Evolutionary conservation across 2,888 invertebrate species (phyloP).

Genomic region (Chrysolina oricalcia): DNA sequence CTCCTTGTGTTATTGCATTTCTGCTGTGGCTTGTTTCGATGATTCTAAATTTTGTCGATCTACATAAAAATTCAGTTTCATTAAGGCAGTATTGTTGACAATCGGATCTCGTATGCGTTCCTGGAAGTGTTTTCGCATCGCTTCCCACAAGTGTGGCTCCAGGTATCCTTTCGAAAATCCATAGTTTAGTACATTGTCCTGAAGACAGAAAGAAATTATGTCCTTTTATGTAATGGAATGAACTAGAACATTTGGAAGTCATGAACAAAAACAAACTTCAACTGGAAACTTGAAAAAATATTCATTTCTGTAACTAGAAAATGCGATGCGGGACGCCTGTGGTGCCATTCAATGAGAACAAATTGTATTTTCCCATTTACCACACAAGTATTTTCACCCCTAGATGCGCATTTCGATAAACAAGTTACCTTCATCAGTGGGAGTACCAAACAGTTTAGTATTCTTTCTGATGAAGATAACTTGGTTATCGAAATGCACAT

Average conservation of each 20-base stretch:
- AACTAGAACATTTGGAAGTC: neutral
- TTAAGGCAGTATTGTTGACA: conserved; percentile 80
- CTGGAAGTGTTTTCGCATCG: conserved; percentile 76
- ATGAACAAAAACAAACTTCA: no score
- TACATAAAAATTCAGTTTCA: conserved; percentile 74
- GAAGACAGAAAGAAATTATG: conserved; percentile 33
- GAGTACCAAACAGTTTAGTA: no score
- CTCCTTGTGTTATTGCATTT: conserved; percentile 70
- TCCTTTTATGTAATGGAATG: conserved; percentile 16
- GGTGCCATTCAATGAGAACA: no score
- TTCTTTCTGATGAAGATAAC: no score
- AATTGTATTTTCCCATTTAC: no score
- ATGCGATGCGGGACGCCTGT: no score
- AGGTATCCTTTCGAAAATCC: conserved; percentile 85
- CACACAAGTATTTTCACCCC: no score
- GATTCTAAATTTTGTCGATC: conserved; percentile 74
- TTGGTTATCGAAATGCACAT: no score
- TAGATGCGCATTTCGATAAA: no score
- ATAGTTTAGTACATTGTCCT: conserved; percentile 74
- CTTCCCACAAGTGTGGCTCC: conserved; percentile 84
- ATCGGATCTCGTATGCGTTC: conserved; percentile 77
- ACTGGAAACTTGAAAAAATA: no score
- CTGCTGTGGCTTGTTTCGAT: conserved; percentile 45
- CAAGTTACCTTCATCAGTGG: no score
- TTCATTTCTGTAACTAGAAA: no score